phyloP scores from a whole-genome alignment of 2,113 vertebrate genomes.

The Candoia aspera region DNA sequence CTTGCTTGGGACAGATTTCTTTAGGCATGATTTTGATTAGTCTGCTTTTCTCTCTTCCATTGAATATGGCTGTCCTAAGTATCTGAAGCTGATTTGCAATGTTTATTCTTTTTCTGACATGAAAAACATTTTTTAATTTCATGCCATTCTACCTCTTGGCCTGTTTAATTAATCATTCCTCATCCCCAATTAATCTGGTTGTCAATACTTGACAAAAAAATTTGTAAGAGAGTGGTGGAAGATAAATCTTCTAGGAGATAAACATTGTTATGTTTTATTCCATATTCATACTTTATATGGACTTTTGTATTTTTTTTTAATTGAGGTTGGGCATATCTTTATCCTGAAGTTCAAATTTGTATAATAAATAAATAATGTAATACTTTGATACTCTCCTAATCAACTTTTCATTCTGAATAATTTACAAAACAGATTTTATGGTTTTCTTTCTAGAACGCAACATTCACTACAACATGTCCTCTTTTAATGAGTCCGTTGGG shows the following conservation, averaged over 20 bases:
- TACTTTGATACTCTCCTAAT: background rate
- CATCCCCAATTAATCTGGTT: background rate
- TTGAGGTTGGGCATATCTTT: background rate
- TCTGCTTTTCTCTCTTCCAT: slow-evolving; percentile 1
- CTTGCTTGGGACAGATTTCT: background rate
- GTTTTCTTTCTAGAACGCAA: slow-evolving; percentile 85
- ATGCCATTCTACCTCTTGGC: background rate
- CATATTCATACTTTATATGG: background rate
- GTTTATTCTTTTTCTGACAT: fast-evolving
- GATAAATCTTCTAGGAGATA: background rate
- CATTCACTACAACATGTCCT: slow-evolving; percentile 98
- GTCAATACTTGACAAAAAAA: background rate
- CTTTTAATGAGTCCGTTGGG: slow-evolving; percentile 96
- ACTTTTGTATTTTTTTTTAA: background rate
- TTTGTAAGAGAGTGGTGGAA: background rate
- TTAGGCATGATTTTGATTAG: slow-evolving; percentile 1
- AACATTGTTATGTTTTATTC: slow-evolving; percentile 16
- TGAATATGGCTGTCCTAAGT: background rate
- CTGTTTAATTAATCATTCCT: background rate
- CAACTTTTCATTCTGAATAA: background rate
- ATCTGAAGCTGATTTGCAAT: background rate
- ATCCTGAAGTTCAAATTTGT: background rate
- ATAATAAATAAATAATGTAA: background rate
- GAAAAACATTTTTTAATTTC: background rate
- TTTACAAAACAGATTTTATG: slow-evolving; percentile 49